Evolutionary conservation across 2,113 vertebrate genomes (phyloP).

Genomic region (Cygnus atratus): DNA sequence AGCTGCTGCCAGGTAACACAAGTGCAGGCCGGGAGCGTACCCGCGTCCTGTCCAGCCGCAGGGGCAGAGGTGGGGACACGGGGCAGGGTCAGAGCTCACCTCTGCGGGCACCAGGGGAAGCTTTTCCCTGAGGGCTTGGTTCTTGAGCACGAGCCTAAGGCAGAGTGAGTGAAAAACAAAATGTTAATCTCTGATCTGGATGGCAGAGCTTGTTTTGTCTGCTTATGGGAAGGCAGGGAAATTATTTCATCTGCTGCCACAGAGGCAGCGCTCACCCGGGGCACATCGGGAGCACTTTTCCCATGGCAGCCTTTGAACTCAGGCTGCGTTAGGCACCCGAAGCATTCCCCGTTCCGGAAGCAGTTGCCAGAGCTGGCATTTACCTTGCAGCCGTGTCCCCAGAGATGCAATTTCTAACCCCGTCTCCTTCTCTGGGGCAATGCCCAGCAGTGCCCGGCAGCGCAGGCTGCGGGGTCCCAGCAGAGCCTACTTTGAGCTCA

Average conservation of each 20-base stretch:
- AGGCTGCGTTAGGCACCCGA: neutral
- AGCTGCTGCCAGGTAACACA: neutral
- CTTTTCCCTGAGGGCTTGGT: neutral
- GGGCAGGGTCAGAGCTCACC: neutral
- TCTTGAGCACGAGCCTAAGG: neutral
- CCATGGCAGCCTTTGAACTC: neutral
- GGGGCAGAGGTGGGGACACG: neutral
- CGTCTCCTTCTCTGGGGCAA: neutral
- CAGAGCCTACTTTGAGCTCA: neutral
- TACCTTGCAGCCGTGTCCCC: neutral
- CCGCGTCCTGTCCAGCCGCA: neutral
- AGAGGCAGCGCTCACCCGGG: neutral
- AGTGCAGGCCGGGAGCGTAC: neutral
- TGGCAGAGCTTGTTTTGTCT: neutral
- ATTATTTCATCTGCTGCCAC: too few species aligned
- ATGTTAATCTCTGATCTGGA: neutral
- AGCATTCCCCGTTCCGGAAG: neutral
- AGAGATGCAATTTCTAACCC: neutral
- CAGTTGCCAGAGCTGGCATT: neutral
- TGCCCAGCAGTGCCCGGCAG: neutral
- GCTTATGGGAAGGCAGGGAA: neutral
- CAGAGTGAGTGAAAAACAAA: neutral
- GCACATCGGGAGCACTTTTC: neutral
- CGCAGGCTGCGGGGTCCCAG: neutral
- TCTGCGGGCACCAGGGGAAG: neutral